Base-by-base conservation (phyloP, 2,797 vertebrate species). In the Phaenicophaeus curvirostris region DNA sequence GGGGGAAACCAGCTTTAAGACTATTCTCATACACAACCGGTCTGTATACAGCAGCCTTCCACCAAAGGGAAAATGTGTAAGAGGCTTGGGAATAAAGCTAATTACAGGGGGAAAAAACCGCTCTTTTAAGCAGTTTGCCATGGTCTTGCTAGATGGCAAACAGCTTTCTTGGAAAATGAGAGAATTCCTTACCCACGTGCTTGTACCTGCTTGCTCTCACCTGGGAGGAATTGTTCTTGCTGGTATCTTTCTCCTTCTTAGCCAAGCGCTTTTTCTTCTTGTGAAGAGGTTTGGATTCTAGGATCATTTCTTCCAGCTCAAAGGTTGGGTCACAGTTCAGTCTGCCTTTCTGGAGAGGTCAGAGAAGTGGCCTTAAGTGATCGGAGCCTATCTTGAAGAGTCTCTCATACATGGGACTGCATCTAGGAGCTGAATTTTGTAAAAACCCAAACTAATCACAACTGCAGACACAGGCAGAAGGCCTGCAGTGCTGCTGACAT, bases 291-390 rank as follows among this genome's bases (percentile, higher is more conserved):
- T 99, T 99, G 74, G 99, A 99, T 96, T 99, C 99, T 85, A 99
- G 97, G 95, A 99, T 99, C 99, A 99, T 99, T 98, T 99, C 99
- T 97, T 99, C 99, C 71, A 99, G 98, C 96, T 99, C 99, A 94
- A 99, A 99, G 8, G 99, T 97, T 20, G 99, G 99, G 96, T 99
- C 99, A 85, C 99, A 99, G 95, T 99, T 99, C 58, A 99, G 97
- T 93, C 99, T 98, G 67, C 99, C 98, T 94, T 98, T 99, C 99
- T 99, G 95, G 27, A 86, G 61, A 9, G 61, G 85, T 62, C 39
- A 95, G 53, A 93, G 15, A 79, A 20, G 15, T 23, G 5, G 50
- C 33, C 42, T 84, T 73, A 58, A 82, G 17, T 19, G 27, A 75
- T 39, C 55, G 57, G 24, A 67, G 63, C 15, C 59, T 53, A 19